These are phyloP conservation scores for Campoplex nolae DNA, from an alignment of 2,888 invertebrate genomes.

Conservation along the genomic window DNA sequence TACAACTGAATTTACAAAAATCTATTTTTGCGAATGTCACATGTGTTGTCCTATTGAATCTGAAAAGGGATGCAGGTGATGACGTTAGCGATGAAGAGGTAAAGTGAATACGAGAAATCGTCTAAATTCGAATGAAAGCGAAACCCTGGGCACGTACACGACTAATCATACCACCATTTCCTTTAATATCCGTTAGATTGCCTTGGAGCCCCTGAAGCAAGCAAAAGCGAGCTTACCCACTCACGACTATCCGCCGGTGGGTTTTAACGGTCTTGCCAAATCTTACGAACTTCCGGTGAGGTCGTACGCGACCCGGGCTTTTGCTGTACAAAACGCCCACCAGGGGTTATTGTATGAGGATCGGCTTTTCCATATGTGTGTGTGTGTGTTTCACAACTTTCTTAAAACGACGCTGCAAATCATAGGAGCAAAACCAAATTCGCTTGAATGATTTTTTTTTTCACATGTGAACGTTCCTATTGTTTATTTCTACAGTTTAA, in stretches of 20 bases:
- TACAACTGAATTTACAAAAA: background rate
- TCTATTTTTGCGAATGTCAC: background rate
- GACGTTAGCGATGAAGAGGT: constrained; percentile 25
- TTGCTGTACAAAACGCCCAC: background rate
- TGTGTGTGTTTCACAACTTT: background rate
- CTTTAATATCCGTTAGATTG: constrained; percentile 84
- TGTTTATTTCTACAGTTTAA: background rate
- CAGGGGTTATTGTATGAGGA: background rate
- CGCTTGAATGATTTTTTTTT: background rate
- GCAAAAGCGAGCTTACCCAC: constrained; percentile 62
- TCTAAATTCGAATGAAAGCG: constrained; percentile 75
- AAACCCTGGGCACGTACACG: constrained; percentile 83
- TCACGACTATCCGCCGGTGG: constrained; percentile 67
- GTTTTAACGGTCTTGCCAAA: constrained; percentile 76
- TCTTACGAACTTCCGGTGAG: constrained; percentile 83
- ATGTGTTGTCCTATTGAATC: background rate
- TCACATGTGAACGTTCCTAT: background rate
- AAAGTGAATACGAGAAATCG: constrained; percentile 68
- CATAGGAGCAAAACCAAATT: background rate
- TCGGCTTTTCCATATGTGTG: constrained; percentile 13
- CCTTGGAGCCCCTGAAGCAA: constrained; percentile 69
- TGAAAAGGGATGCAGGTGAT: background rate
- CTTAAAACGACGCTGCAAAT: background rate
- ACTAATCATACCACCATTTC: constrained; percentile 85
- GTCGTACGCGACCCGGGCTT: constrained; percentile 73